A percentile compares a stretch with the other conserved stretches of the same genome.
Evolutionary conservation across 2,888 invertebrate genomes (phyloP).

Genomic region (Eupeodes latifasciatus): DNA sequence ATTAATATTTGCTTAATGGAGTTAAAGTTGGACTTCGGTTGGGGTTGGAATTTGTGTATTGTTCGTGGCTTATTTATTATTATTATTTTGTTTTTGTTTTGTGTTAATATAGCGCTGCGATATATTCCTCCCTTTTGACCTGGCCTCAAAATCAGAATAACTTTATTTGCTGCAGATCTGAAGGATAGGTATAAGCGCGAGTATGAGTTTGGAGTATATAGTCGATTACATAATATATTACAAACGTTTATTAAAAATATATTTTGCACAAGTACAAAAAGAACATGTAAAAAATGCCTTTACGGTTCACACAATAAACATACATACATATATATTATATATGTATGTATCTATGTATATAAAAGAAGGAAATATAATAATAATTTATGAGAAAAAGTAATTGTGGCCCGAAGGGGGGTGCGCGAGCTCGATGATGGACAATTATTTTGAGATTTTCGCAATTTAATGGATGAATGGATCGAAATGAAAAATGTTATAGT

Average conservation of each 20-base stretch:
- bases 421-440: constrained; percentile 3
- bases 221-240: too few species aligned
- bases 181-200: too few species aligned
- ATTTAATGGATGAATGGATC: constrained; percentile 34
- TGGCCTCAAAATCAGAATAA: constrained; percentile 18
- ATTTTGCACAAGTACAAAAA: not conserved
- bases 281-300: not conserved
- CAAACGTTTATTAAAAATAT: constrained; percentile 24
- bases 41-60: constrained; percentile 45
- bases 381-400: constrained; percentile 47
- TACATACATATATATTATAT: too few species aligned
- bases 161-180: constrained; percentile 9
- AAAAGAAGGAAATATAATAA: constrained; percentile 24
- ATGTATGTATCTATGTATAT: too few species aligned
- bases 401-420: not conserved
- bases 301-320: constrained; percentile 24
- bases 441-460: constrained; percentile 37
- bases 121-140: constrained; percentile 46
- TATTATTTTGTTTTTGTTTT: constrained; percentile 22
- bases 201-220: not conserved
- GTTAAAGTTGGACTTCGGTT: constrained; percentile 58
- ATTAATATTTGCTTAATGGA: constrained; percentile 63
- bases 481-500: constrained; percentile 35
- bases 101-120: constrained; percentile 1
- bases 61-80: constrained; percentile 14